Percentiles rank a stretch among this genome's conserved stretches.
Evolutionary conservation across 2,797 vertebrate genomes (phyloP).

Genomic region (Taenioides sp.): DNA sequence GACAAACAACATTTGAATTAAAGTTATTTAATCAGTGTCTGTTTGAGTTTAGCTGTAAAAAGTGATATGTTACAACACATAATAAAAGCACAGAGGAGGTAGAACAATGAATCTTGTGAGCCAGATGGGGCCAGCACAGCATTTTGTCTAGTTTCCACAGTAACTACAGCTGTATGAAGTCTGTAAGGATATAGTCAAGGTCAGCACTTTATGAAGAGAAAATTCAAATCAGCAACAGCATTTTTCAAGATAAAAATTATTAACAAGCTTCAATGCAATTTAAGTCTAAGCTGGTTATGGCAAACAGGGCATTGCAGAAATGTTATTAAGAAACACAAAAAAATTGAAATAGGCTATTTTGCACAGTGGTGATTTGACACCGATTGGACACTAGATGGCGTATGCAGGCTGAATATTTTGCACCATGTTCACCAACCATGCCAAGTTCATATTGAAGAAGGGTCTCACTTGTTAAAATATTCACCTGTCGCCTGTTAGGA

Average conservation of each 20-base stretch:
- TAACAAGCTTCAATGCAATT: neutral
- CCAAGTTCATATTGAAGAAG: neutral
- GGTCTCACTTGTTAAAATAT: neutral
- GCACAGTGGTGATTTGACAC: conserved; percentile 12
- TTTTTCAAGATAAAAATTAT: neutral
- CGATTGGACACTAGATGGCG: conserved; percentile 34
- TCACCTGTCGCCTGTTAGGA: too few species aligned
- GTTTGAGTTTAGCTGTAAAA: conserved; percentile 12
- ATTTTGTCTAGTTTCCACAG: conserved; percentile 61
- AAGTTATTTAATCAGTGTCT: conserved; percentile 27
- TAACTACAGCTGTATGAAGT: conserved; percentile 48
- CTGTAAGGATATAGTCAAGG: conserved; percentile 51
- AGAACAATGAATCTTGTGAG: conserved; percentile 28
- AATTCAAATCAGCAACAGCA: conserved; percentile 27
- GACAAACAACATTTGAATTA: conserved; percentile 73
- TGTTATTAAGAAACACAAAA: conserved; percentile 2
- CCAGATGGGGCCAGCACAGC: conserved; percentile 38
- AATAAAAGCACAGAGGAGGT: conserved; percentile 6
- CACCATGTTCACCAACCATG: neutral
- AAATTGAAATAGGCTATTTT: neutral
- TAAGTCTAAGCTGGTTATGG: neutral
- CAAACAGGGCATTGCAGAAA: neutral
- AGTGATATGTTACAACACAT: conserved; percentile 12
- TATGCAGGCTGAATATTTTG: neutral
- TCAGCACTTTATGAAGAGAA: conserved; percentile 26